Percentiles rank a stretch among this genome's conserved stretches.
Conservation (phyloP, 1,140 invertebrate species). For the Diprion similis region DNA sequence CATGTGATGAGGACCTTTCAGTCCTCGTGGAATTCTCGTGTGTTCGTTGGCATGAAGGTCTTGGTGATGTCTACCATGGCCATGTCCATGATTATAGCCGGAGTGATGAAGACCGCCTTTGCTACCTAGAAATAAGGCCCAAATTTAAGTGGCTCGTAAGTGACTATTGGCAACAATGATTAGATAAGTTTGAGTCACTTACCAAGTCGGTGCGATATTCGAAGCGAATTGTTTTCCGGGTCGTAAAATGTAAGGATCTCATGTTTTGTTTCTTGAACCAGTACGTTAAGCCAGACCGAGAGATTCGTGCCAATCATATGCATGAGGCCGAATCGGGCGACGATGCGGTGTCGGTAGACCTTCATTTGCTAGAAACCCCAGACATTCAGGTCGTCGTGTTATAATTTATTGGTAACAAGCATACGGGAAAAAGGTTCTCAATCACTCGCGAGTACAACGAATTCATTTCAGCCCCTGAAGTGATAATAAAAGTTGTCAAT, state of each 20-base stretch:
- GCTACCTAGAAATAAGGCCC: slow-evolving; percentile 35
- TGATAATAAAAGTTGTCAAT: no score
- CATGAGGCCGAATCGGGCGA: slow-evolving; percentile 91
- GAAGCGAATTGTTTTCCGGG: slow-evolving; percentile 81
- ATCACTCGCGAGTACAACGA: no score
- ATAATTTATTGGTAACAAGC: background rate
- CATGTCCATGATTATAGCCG: slow-evolving; percentile 46
- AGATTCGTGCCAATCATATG: slow-evolving; percentile 96
- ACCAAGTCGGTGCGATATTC: slow-evolving; percentile 76
- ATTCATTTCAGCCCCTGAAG: no score
- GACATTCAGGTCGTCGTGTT: no score
- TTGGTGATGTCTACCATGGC: slow-evolving; percentile 29
- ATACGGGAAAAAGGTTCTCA: background rate
- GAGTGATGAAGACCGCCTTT: slow-evolving; percentile 51
- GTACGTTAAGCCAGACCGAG: slow-evolving; percentile 91
- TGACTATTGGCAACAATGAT: background rate
- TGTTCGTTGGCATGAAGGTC: slow-evolving; percentile 64
- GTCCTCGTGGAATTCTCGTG: slow-evolving; percentile 73
- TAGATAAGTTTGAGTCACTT: slow-evolving; percentile 31
- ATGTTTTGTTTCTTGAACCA: slow-evolving; percentile 93
- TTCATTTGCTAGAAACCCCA: slow-evolving; percentile 78
- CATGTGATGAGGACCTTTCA: slow-evolving; percentile 85
- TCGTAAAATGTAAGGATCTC: slow-evolving; percentile 91
- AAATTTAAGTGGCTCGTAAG: background rate
- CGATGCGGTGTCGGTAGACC: slow-evolving; percentile 85